These are phyloP conservation scores for Bimastos eiseni DNA, from an alignment of 2,888 invertebrate species.

Conservation along the genomic window DNA sequence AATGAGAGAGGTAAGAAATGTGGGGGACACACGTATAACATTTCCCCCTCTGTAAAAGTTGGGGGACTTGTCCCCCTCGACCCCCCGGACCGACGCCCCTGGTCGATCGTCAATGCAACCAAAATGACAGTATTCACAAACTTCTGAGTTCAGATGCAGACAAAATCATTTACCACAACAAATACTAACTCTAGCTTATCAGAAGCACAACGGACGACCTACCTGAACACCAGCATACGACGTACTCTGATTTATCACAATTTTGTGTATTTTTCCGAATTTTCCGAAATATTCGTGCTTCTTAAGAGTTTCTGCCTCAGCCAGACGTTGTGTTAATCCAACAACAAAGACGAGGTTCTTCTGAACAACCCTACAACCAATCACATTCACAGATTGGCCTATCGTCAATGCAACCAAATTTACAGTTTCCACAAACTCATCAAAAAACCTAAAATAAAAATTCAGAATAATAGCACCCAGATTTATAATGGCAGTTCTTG, in stretches of 20 bases:
- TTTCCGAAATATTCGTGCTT: conserved; percentile 99
- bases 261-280: conserved; percentile 99
- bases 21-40: too few species aligned
- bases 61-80: too few species aligned
- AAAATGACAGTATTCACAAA: too few species aligned
- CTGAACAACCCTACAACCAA: conserved; percentile 81
- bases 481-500: background rate
- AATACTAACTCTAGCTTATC: background rate
- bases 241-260: conserved; percentile 97
- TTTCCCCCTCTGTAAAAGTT: too few species aligned
- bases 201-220: background rate
- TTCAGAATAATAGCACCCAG: background rate
- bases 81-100: too few species aligned
- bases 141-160: too few species aligned
- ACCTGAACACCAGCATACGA: conserved; percentile 66
- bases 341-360: conserved; percentile 99
- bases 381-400: background rate
- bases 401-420: background rate
- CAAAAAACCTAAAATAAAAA: background rate
- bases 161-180: too few species aligned
- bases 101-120: too few species aligned
- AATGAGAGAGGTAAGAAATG: too few species aligned
- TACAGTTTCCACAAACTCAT: too few species aligned
- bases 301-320: conserved; percentile 93
- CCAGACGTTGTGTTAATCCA: conserved; percentile 90